Evolutionary conservation across 2,888 invertebrate genomes (phyloP).

Genomic region (Callyntrura guangdongensis): DNA sequence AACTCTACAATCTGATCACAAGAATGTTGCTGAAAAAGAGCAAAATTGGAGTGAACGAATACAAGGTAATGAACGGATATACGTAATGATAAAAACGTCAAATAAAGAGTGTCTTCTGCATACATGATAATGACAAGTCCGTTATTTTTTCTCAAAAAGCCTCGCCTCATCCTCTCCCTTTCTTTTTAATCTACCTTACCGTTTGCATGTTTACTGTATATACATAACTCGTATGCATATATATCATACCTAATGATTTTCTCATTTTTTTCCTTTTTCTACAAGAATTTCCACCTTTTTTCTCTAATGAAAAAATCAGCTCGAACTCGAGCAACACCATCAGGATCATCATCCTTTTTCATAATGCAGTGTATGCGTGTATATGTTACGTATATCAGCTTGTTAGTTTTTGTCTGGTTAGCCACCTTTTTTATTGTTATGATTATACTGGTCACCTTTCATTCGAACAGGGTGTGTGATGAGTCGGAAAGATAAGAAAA

Average conservation of each 20-base stretch:
- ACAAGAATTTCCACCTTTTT: constrained; percentile 54
- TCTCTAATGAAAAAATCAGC: constrained; percentile 30
- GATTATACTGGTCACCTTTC: constrained; percentile 77
- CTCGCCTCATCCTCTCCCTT: constrained; percentile 42
- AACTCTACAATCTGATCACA: constrained; percentile 52
- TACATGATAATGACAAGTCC: constrained; percentile 1
- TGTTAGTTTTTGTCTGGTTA: constrained; percentile 67
- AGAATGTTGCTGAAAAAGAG: constrained; percentile 30
- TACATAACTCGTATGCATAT: neutral
- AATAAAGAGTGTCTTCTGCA: constrained; percentile 11
- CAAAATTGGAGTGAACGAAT: constrained; percentile 12
- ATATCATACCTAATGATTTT: constrained; percentile 24
- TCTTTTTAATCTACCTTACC: neutral
- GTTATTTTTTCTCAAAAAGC: constrained; percentile 5
- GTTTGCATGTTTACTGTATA: neutral
- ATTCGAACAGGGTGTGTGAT: constrained; percentile 74
- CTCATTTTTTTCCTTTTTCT: constrained; percentile 51
- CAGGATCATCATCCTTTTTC: neutral
- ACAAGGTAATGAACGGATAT: constrained; percentile 46
- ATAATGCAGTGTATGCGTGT: constrained; percentile 1
- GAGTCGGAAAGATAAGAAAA: constrained; percentile 70
- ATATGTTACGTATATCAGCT: constrained; percentile 31
- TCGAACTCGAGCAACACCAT: neutral
- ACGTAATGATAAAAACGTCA: constrained; percentile 13
- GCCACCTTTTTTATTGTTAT: constrained; percentile 74